Evolutionary conservation across 2,888 invertebrate genomes (phyloP).

Genomic region (Aelia acuminata): DNA sequence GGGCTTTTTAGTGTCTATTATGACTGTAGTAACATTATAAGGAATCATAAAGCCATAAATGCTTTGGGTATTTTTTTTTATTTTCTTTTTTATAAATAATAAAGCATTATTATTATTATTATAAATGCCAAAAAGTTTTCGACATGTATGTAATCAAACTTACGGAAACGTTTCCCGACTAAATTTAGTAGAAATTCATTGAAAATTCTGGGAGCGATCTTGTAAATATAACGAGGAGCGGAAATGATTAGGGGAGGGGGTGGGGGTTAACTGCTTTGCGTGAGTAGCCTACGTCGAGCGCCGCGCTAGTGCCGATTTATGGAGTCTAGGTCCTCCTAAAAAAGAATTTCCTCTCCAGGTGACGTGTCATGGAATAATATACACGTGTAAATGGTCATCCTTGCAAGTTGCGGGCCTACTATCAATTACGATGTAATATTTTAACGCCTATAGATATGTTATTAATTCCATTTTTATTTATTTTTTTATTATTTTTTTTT

Average conservation of each 20-base stretch:
- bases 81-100: too few species aligned
- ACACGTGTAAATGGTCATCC: not conserved
- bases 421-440: not conserved
- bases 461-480: too few species aligned
- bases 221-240: conserved; percentile 2
- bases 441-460: too few species aligned
- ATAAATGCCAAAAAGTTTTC: too few species aligned
- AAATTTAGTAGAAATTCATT: not conserved
- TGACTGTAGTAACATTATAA: too few species aligned
- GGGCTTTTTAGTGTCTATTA: too few species aligned
- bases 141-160: not conserved
- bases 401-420: not conserved
- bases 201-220: conserved; percentile 13
- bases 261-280: conserved; percentile 39
- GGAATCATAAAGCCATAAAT: too few species aligned
- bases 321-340: not conserved
- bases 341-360: not conserved
- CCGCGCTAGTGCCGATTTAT: not conserved
- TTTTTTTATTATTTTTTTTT: too few species aligned
- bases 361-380: conserved; percentile 1
- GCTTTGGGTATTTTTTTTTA: too few species aligned
- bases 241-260: conserved; percentile 5
- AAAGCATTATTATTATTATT: too few species aligned
- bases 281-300: not conserved
- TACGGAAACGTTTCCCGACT: not conserved